phyloP scores from a whole-genome alignment of 2,113 vertebrate genomes.

The Chitala chitala region DNA sequence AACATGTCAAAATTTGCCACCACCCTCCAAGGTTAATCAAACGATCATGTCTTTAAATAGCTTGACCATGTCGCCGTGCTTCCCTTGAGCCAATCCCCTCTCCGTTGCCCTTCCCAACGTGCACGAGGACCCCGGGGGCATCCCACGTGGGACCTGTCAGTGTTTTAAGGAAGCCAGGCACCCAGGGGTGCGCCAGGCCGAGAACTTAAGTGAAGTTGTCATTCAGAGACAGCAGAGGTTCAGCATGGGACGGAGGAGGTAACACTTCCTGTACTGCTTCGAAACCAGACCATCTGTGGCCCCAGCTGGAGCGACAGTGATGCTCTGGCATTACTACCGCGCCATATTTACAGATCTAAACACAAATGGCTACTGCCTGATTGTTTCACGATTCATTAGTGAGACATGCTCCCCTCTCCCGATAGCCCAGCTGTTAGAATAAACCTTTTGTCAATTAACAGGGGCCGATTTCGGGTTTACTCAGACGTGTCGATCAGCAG shows the following conservation, averaged over 20 bases:
- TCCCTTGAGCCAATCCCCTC: not conserved
- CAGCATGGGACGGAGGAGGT: conserved; percentile 67
- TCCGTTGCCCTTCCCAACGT: conserved; percentile 17
- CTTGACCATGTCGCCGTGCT: conserved; percentile 50
- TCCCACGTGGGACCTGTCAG: conserved; percentile 33
- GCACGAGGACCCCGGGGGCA: conserved; percentile 16
- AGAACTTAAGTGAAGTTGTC: conserved; percentile 69
- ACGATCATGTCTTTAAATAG: conserved; percentile 71
- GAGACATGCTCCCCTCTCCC: conserved; percentile 97
- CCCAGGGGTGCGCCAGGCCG: conserved; percentile 47
- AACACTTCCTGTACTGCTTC: conserved; percentile 75
- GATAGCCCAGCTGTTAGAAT: conserved; percentile 99
- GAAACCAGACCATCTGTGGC: conserved; percentile 99
- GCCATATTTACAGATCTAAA: conserved; percentile 99
- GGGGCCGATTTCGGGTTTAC: conserved; percentile 97
- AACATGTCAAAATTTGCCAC: conserved; percentile 53
- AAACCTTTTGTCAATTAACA: conserved; percentile 99
- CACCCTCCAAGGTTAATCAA: conserved; percentile 72
- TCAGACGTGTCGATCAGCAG: conserved; percentile 99
- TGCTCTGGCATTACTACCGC: conserved; percentile 99
- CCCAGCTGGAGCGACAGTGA: conserved; percentile 99
- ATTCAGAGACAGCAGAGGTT: conserved; percentile 73
- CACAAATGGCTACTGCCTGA: conserved; percentile 99
- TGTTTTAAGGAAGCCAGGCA: conserved; percentile 39
- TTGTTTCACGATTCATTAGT: conserved; percentile 99